These are phyloP conservation scores for Globicephala melas DNA, from an alignment of 2,113 vertebrate genomes.

Conservation along the genomic window DNA sequence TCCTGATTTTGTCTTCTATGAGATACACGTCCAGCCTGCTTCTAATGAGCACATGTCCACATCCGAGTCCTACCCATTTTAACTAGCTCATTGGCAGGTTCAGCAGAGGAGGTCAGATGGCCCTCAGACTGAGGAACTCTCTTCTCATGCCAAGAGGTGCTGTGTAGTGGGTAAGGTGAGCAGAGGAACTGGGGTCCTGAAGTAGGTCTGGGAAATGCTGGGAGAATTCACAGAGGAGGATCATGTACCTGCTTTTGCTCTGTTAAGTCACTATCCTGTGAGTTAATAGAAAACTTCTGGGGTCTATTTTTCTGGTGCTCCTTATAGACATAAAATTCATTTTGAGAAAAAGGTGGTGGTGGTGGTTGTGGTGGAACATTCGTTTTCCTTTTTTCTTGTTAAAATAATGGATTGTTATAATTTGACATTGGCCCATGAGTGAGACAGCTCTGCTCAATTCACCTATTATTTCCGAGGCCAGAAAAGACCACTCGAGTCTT, in stretches of 20 bases:
- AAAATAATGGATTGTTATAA: slow-evolving; percentile 62
- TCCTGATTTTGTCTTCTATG: neutral
- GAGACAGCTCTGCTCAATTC: slow-evolving; percentile 34
- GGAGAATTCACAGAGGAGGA: neutral
- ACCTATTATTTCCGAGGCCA: slow-evolving; percentile 30
- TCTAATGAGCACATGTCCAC: neutral
- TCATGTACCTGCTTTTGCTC: neutral
- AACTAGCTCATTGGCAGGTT: neutral
- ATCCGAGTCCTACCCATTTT: accelerated
- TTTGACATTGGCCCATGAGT: slow-evolving; percentile 53
- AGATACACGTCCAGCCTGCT: neutral
- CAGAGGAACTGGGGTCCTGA: neutral
- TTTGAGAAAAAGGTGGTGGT: neutral
- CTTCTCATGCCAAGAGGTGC: neutral
- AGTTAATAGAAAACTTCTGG: slow-evolving; percentile 40
- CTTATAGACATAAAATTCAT: slow-evolving; percentile 48
- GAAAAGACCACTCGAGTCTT: neutral
- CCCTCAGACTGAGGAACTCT: neutral
- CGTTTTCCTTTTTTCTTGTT: neutral
- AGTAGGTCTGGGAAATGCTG: neutral
- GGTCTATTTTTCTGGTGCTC: neutral
- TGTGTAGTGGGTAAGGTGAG: too few species aligned
- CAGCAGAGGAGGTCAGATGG: neutral
- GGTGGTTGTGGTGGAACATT: too few species aligned
- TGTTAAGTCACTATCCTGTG: neutral